Evolutionary conservation across 2,888 invertebrate species (phyloP), one percentile per base, ranked within the genome.

Genomic region (Phania funesta): DNA sequence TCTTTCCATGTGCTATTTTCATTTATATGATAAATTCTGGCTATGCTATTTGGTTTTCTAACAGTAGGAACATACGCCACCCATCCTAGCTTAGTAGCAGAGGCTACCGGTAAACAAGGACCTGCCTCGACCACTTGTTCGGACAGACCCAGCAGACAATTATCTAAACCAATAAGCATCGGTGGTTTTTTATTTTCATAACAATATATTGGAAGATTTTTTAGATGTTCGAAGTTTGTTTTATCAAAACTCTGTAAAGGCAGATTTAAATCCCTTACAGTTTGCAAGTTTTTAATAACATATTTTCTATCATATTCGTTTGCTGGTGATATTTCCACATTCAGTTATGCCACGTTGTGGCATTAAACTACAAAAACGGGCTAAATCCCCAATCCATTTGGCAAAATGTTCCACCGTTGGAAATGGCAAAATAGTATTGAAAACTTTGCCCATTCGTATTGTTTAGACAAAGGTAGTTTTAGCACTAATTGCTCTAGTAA

Each of bases 71-170:
- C 74, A 46, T 38, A 78, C 0, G 78, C 80, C 2, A 83, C 48
- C 75, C 81, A 81, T 11, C 79, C 75, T 0, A 81, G 32, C 26
- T 68, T 65, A 11, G 78, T 84, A 0, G 54, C 29, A 22, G 74
- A 29, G 4, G 62, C 73, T n/a, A 73, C 32, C 4, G 65, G 56
- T 20, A 65, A 54, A 35, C 54, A 1, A 9, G 56, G 58, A 32
- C 71, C 71, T 3, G 35, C 46, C 29, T 75, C 56, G 8, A 65
- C 18, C 5, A 58, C 35, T 22, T 56, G 22, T 32, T 65, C 65
- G 24, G 74, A 2, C 8, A 74, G n/a, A n/a, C 58, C 11, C 11
- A 71, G 16, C 20, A 18, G 2, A 18, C 58, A 58, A 46, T 58
- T 46, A 8, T 65, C 65, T 3, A 73, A 41, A 11, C 71, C 60